A percentile compares a stretch with the other conserved stretches of the same genome.
phyloP scores from a whole-genome alignment of 2,113 vertebrate species.

The Bos indicus region DNA sequence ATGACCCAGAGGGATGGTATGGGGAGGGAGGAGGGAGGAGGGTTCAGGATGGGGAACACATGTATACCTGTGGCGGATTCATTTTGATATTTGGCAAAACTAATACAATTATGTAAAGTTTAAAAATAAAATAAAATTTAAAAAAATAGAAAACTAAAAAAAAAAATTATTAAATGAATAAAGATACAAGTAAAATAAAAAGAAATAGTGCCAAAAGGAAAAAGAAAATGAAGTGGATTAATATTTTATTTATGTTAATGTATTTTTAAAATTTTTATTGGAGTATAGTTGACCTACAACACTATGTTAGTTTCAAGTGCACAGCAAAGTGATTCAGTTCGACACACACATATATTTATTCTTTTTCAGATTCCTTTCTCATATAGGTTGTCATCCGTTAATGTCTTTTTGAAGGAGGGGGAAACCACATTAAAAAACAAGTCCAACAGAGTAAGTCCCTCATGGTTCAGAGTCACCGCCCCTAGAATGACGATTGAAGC shows the following conservation, averaged over 20 bases:
- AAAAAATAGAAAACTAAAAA: no score
- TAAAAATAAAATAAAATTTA: no score
- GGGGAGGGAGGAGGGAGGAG: no score
- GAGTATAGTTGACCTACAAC: background rate
- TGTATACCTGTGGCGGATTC: no score
- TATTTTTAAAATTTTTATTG: background rate
- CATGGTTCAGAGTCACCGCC: background rate
- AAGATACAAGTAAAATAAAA: background rate
- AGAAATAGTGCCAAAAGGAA: background rate
- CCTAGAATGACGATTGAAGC: background rate
- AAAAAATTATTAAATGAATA: background rate
- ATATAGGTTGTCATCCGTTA: background rate
- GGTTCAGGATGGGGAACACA: no score
- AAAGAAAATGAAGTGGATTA: background rate
- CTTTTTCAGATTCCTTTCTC: background rate
- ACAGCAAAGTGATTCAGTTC: background rate
- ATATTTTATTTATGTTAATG: background rate
- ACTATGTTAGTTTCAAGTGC: background rate
- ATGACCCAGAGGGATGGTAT: no score
- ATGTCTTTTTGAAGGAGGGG: background rate
- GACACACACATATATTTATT: background rate
- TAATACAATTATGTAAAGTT: no score
- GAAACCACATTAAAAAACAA: background rate
- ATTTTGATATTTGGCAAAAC: no score
- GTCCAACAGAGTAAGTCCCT: background rate